These are phyloP conservation scores for Thripadectes ignobilis DNA, from an alignment of 2,797 vertebrate species.

Conservation along the genomic window DNA sequence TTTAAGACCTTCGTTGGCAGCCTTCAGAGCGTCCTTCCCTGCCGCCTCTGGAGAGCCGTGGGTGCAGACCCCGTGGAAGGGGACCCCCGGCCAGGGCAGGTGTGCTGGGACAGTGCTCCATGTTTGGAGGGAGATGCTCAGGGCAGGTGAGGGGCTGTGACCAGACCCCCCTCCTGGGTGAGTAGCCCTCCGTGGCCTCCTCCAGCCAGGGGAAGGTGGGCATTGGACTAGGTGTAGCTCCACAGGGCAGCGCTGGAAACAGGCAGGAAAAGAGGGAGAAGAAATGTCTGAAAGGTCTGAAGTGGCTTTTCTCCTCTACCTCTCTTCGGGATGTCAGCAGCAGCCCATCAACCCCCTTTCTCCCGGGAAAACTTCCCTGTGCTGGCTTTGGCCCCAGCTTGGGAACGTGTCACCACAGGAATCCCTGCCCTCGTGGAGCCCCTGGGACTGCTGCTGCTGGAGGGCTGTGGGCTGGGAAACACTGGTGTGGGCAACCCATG, in stretches of 20 bases:
- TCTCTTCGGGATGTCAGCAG: neutral
- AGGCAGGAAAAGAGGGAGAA: neutral
- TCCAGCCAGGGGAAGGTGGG: neutral
- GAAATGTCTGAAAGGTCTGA: neutral
- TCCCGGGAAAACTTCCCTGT: rapidly evolving
- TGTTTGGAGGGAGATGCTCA: rapidly evolving
- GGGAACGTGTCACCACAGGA: rapidly evolving
- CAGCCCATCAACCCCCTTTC: neutral
- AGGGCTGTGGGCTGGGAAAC: neutral
- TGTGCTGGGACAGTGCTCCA: rapidly evolving
- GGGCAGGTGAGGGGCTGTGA: neutral
- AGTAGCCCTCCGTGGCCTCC: neutral
- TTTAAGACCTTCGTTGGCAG: conserved; percentile 74
- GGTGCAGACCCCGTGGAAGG: rapidly evolving
- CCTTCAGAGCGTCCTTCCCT: conserved; percentile 46
- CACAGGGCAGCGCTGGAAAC: neutral
- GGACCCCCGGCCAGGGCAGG: rapidly evolving
- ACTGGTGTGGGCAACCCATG: rapidly evolving
- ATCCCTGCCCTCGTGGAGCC: rapidly evolving
- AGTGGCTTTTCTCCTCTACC: rapidly evolving
- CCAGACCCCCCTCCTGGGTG: rapidly evolving
- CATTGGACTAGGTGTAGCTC: rapidly evolving
- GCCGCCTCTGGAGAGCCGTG: rapidly evolving
- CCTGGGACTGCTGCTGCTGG: rapidly evolving
- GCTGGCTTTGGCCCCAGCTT: neutral